Conservation (phyloP, 2,113 vertebrate genomes). For the Psammodynastes pulverulentus region DNA sequence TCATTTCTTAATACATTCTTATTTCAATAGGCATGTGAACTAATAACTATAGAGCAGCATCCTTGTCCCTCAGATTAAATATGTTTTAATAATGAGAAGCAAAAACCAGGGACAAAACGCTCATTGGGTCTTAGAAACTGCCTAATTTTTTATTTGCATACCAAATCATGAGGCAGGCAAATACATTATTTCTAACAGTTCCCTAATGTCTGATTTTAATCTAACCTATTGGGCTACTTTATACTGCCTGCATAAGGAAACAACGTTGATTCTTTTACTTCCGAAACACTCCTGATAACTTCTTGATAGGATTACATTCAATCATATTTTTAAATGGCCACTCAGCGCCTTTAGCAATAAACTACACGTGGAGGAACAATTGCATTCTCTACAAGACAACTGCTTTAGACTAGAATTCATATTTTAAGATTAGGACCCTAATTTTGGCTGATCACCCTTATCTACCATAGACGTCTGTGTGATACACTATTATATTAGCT, state of each 20-base stretch:
- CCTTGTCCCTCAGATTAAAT: conserved; percentile 14
- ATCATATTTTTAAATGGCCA: conserved; percentile 10
- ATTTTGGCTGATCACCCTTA: background rate
- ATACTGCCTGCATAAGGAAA: background rate
- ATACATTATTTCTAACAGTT: conserved; percentile 12
- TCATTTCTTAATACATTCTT: background rate
- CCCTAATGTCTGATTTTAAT: conserved; percentile 1
- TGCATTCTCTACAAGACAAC: background rate
- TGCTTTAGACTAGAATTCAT: background rate
- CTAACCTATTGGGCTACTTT: background rate
- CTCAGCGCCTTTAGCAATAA: background rate
- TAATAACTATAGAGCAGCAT: background rate
- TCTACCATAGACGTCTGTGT: background rate
- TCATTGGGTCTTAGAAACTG: background rate
- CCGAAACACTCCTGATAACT: conserved; percentile 2
- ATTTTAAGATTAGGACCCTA: background rate
- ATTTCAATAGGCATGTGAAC: background rate
- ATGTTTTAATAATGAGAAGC: conserved; percentile 23
- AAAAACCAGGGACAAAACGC: background rate
- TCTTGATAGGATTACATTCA: background rate
- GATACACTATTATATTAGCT: background rate
- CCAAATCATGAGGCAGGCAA: background rate
- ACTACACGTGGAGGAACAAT: background rate
- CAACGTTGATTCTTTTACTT: background rate
- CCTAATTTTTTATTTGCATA: conserved; percentile 10